Conservation (phyloP, 2,113 vertebrate genomes). For the Mystacornis crossleyi region DNA sequence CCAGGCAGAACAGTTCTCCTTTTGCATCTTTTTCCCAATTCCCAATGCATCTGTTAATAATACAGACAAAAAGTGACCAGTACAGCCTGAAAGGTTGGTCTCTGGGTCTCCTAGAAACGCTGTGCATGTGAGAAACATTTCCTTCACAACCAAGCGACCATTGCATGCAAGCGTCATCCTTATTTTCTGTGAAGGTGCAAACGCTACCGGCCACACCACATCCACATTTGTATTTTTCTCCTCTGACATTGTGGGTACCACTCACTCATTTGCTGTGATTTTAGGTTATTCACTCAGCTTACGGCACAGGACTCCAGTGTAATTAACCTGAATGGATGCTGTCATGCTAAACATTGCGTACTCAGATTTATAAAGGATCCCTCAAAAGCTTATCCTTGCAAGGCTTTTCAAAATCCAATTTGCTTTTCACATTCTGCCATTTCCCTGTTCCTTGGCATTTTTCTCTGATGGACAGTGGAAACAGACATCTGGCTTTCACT, state of each 20-base stretch:
- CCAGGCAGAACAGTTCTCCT: not conserved
- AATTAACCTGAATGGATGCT: not conserved
- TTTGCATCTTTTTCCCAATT: too few species aligned
- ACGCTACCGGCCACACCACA: rapidly evolving
- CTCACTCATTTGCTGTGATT: not conserved
- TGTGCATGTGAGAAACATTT: not conserved
- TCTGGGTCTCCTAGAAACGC: rapidly evolving
- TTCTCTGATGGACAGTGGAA: constrained; percentile 15
- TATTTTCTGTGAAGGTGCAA: not conserved
- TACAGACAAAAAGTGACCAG: not conserved
- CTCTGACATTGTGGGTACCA: not conserved
- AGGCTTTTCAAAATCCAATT: constrained; percentile 29
- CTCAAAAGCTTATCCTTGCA: not conserved
- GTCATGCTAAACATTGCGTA: not conserved
- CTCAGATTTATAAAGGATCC: not conserved
- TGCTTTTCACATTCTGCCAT: not conserved
- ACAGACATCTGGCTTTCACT: not conserved
- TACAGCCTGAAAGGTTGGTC: not conserved
- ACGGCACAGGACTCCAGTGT: not conserved
- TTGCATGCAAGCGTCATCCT: not conserved
- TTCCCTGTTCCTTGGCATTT: not conserved
- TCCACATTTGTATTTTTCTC: not conserved
- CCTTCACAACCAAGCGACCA: not conserved
- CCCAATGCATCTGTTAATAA: not conserved
- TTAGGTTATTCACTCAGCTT: not conserved